Evolutionary conservation across 2,113 vertebrate genomes (phyloP).

Genomic region (Helogale parvula): DNA sequence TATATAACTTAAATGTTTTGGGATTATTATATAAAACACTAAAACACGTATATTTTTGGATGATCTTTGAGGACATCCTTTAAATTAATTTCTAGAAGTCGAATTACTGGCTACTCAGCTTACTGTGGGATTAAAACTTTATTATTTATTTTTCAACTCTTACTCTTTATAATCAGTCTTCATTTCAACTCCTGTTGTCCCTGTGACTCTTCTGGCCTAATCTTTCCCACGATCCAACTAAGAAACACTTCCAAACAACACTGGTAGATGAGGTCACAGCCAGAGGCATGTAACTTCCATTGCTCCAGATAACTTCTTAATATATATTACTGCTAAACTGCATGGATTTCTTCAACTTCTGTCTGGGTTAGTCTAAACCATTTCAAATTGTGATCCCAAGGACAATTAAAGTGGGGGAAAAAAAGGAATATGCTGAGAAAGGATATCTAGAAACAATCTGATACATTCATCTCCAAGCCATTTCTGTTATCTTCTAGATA

Average conservation of each 20-base stretch:
- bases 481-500: conserved; percentile 39
- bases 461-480: background rate
- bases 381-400: background rate
- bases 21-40: background rate
- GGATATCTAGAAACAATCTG: background rate
- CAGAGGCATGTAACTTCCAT: background rate
- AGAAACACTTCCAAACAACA: background rate
- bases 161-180: background rate
- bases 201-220: background rate
- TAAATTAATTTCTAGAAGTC: conserved; percentile 1
- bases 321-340: background rate
- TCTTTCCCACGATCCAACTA: background rate
- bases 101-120: background rate
- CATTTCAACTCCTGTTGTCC: background rate
- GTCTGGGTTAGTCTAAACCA: background rate
- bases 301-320: background rate
- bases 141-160: background rate
- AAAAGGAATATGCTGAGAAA: background rate
- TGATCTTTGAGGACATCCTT: background rate
- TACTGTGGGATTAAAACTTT: background rate
- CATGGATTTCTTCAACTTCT: background rate
- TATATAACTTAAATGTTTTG: background rate
- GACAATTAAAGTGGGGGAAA: background rate
- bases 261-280: background rate
- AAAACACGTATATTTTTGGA: background rate